Percentiles rank a stretch among this genome's conserved stretches.
These are phyloP conservation scores for Leptopilina drosophilae DNA, from an alignment of 2,888 invertebrate species.

Conservation along the genomic window DNA sequence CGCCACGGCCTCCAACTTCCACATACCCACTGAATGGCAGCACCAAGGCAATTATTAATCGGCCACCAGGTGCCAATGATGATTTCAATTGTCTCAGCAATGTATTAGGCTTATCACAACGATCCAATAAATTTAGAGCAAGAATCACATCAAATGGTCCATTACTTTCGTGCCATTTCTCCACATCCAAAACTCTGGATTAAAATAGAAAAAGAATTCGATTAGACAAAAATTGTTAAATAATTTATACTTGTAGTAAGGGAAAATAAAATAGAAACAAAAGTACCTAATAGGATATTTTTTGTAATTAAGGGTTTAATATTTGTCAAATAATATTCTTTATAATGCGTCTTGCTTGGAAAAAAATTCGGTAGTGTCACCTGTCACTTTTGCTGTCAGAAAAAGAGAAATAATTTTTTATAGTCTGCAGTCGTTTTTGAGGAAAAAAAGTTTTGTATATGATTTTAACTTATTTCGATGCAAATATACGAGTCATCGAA, in stretches of 20 bases:
- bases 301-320: no score
- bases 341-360: no score
- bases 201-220: constrained; percentile 34
- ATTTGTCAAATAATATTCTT: constrained; percentile 6
- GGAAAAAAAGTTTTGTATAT: no score
- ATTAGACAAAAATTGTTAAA: not conserved
- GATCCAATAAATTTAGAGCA: constrained; percentile 95
- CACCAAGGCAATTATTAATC: constrained; percentile 92
- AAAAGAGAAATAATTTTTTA: no score
- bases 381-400: no score
- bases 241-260: no score
- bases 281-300: not conserved
- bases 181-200: constrained; percentile 84
- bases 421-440: no score
- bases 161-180: constrained; percentile 81
- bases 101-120: constrained; percentile 90
- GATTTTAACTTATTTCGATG: no score
- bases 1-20: constrained; percentile 86
- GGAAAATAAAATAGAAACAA: constrained; percentile 6
- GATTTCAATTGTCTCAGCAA: constrained; percentile 87
- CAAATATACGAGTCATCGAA: no score
- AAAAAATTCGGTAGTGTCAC: no score
- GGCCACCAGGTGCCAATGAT: constrained; percentile 85
- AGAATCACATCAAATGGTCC: constrained; percentile 86
- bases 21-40: constrained; percentile 97